Conservation (phyloP, 2,888 invertebrate genomes). For the Euplexia lucipara region DNA sequence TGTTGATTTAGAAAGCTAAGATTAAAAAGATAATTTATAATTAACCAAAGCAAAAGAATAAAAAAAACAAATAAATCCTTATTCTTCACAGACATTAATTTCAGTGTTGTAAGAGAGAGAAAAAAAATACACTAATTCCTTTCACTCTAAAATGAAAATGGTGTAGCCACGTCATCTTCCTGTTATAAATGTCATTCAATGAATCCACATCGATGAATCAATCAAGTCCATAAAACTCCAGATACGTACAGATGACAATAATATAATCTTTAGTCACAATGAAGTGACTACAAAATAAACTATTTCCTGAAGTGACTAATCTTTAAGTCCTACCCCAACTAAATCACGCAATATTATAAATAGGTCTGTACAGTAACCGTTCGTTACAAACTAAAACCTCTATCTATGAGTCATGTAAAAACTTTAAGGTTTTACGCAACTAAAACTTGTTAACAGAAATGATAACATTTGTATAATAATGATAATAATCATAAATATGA, state of each 20-base stretch:
- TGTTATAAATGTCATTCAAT: not conserved
- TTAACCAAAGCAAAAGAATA: too few relatives aligned
- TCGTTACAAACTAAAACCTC: constrained; percentile 29
- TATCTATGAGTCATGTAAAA: constrained; percentile 35
- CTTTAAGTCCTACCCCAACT: constrained; percentile 40
- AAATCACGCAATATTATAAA: constrained; percentile 39
- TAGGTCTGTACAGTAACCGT: constrained; percentile 17
- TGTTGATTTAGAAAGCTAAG: too few relatives aligned
- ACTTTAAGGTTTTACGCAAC: constrained; percentile 35
- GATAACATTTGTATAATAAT: constrained; percentile 10
- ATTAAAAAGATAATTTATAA: too few relatives aligned
- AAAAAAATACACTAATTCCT: too few relatives aligned
- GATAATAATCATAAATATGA: too few relatives aligned
- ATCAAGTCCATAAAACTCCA: constrained; percentile 22
- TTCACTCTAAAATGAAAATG: not conserved
- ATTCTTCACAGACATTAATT: too few relatives aligned
- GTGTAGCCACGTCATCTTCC: constrained; percentile 1
- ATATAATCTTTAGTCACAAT: constrained; percentile 41
- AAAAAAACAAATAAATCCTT: too few relatives aligned
- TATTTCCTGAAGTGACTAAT: constrained; percentile 57
- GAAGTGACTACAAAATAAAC: constrained; percentile 40
- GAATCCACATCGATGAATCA: constrained; percentile 53
- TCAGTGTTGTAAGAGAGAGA: too few relatives aligned
- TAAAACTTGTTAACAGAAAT: constrained; percentile 15
- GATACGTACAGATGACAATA: constrained; percentile 27